Conservation (phyloP, 2,888 invertebrate genomes). For the Phyto melanocephala region DNA sequence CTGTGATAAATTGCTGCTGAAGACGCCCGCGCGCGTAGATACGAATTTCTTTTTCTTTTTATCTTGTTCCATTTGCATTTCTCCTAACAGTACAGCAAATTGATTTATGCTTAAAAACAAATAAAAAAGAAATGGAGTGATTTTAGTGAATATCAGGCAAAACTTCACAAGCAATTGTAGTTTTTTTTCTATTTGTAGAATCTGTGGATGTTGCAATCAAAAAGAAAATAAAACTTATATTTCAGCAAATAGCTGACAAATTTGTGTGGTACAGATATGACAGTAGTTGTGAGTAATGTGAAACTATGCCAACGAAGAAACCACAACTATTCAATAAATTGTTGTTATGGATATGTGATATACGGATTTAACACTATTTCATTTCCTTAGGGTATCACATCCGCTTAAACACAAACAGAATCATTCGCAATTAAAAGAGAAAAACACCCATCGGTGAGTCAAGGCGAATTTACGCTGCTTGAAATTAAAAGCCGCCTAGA, state of each 20-base stretch:
- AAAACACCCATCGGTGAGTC: too few relatives aligned
- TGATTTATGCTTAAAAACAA: constrained; percentile 25
- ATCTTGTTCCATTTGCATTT: not conserved
- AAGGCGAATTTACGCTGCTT: too few relatives aligned
- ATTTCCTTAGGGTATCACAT: constrained; percentile 9
- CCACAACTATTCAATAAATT: constrained; percentile 43
- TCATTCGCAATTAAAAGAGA: not conserved
- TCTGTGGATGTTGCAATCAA: not conserved
- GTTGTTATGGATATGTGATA: not conserved
- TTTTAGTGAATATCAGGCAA: not conserved
- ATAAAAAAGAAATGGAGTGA: not conserved
- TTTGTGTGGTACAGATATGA: not conserved
- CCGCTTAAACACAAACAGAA: too few relatives aligned
- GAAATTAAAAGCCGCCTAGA: too few relatives aligned
- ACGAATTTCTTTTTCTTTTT: not conserved
- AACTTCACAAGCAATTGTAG: too few relatives aligned
- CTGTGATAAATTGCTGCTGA: constrained; percentile 43
- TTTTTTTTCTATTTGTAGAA: too few relatives aligned
- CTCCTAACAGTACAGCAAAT: not conserved
- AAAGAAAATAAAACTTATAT: not conserved
- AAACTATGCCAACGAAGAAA: not conserved
- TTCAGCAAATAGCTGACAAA: not conserved
- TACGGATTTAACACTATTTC: constrained; percentile 35
- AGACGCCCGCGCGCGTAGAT: not conserved
- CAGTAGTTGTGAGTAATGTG: constrained; percentile 3